Evolutionary conservation across 2,888 invertebrate species (phyloP).

Genomic region (Apantesis nais): DNA sequence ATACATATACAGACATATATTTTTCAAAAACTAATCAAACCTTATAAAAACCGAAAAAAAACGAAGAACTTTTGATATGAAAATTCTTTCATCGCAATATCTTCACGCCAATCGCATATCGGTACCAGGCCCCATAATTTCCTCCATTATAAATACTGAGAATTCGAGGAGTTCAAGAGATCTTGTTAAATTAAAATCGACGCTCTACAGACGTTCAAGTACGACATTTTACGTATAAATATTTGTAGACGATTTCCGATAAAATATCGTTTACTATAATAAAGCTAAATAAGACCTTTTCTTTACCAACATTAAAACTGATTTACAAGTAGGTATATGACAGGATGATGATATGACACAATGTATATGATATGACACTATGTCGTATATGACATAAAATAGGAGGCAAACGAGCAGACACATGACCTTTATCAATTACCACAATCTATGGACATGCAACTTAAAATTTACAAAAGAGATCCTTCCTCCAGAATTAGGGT

Average conservation of each 20-base stretch:
- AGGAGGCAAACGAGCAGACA: too few relatives aligned
- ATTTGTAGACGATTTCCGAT: not conserved
- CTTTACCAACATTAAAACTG: too few relatives aligned
- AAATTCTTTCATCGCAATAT: not conserved
- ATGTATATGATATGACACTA: too few relatives aligned
- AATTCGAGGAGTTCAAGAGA: not conserved
- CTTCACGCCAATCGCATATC: not conserved
- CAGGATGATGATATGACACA: too few relatives aligned
- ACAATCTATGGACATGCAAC: too few relatives aligned
- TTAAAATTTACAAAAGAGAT: too few relatives aligned
- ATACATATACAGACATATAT: too few relatives aligned
- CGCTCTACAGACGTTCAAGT: not conserved
- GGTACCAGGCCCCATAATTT: not conserved
- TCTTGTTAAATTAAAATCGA: conserved; percentile 10
- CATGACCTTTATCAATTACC: too few relatives aligned
- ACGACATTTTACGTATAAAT: not conserved
- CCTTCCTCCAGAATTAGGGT: too few relatives aligned
- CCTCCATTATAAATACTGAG: conserved; percentile 5
- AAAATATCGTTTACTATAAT: not conserved
- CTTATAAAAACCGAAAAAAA: not conserved
- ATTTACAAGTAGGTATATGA: too few relatives aligned
- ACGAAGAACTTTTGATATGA: not conserved
- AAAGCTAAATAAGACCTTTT: not conserved
- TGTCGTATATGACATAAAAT: too few relatives aligned
- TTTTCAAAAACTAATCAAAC: not conserved